Conservation (phyloP, 2,113 vertebrate species). For the Salvelinus fontinalis region DNA sequence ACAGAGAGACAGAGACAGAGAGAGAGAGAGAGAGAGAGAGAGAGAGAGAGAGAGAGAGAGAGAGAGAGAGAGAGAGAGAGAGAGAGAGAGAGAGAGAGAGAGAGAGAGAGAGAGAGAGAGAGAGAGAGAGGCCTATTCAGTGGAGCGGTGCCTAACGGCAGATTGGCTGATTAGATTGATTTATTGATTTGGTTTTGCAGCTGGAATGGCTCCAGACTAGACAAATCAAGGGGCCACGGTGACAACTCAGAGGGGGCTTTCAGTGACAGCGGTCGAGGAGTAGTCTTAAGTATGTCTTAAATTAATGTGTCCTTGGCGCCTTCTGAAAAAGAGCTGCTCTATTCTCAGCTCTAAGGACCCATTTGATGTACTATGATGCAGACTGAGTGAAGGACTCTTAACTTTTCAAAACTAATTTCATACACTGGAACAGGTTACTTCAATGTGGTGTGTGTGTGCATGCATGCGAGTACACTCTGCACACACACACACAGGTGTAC, state of each 20-base stretch:
- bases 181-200: conserved; percentile 61
- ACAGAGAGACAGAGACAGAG: conserved; percentile 14
- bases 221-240: conserved; percentile 53
- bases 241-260: conserved; percentile 45
- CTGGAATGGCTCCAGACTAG: conserved; percentile 61
- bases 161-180: conserved; percentile 65
- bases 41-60: conserved; percentile 10
- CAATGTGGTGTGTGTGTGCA: neutral
- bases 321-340: conserved; percentile 48
- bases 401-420: conserved; percentile 19
- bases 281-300: conserved; percentile 39
- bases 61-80: conserved; percentile 15
- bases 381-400: conserved; percentile 10
- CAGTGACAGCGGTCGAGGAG: conserved; percentile 13
- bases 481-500: neutral
- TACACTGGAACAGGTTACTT: conserved; percentile 7
- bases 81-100: conserved; percentile 11
- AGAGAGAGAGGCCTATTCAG: conserved; percentile 26
- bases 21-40: neutral
- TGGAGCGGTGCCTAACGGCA: conserved; percentile 45
- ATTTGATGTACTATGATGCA: conserved; percentile 16
- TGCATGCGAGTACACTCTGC: neutral
- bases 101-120: conserved; percentile 19
- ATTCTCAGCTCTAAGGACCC: conserved; percentile 31
- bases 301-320: conserved; percentile 60